Conservation (phyloP, 2,888 invertebrate genomes). For the Drosophila glabriapex region DNA sequence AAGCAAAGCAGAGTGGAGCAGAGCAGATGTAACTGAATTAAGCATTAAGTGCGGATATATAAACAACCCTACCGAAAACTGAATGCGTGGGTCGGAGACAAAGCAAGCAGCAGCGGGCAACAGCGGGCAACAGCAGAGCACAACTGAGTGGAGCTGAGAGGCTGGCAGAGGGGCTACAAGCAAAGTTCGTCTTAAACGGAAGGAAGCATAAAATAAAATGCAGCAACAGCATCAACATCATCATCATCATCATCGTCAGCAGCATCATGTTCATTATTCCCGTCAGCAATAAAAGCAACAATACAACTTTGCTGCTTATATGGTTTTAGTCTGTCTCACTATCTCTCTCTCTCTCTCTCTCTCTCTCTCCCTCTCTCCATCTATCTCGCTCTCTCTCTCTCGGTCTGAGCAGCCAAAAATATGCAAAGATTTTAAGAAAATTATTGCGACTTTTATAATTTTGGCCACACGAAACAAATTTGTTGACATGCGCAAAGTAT, state of each 20-base stretch:
- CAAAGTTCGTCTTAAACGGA: conserved; percentile 68
- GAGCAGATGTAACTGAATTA: conserved; percentile 81
- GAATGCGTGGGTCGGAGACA: conserved; percentile 48
- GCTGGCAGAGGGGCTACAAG: conserved; percentile 3
- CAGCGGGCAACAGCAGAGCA: neutral
- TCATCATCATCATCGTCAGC: conserved; percentile 36
- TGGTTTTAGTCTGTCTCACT: conserved; percentile 20
- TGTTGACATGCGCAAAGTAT: conserved; percentile 80
- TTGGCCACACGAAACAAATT: conserved; percentile 63
- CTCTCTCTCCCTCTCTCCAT: neutral
- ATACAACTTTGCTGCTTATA: conserved; percentile 26
- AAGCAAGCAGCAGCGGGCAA: neutral
- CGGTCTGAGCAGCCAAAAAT: conserved; percentile 47
- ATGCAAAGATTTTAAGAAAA: conserved; percentile 75
- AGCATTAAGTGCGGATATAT: conserved; percentile 82
- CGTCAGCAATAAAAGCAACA: conserved; percentile 25
- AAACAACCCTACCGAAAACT: conserved; percentile 78
- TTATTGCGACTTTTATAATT: conserved; percentile 79
- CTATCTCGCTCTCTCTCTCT: neutral
- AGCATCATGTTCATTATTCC: conserved; percentile 22
- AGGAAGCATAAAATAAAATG: conserved; percentile 82
- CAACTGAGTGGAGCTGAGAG: neutral
- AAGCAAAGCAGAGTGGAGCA: neutral
- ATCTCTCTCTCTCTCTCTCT: conserved; percentile 8
- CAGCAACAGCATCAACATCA: conserved; percentile 41